Conservation (phyloP, 2,797 vertebrate genomes). For the Pachyuromys duprasi region DNA sequence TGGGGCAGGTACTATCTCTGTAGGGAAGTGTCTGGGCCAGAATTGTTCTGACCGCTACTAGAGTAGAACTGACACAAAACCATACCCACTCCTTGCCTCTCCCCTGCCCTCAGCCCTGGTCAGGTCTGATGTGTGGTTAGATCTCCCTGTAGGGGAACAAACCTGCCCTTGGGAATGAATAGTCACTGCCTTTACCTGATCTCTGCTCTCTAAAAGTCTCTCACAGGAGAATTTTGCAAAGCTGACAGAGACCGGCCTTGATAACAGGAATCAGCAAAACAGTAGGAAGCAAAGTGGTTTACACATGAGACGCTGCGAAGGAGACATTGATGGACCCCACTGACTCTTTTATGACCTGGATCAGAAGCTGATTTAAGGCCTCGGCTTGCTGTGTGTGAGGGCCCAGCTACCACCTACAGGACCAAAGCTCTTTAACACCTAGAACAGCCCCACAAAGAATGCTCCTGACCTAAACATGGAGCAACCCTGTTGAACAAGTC, state of each 20-base stretch:
- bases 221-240: background rate
- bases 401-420: background rate
- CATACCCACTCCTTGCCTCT: background rate
- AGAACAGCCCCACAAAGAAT: background rate
- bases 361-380: background rate
- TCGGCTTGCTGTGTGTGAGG: background rate
- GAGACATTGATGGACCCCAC: background rate
- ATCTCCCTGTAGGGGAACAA: background rate
- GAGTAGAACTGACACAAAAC: background rate
- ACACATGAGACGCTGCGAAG: background rate
- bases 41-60: background rate
- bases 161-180: background rate
- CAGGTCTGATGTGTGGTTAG: background rate
- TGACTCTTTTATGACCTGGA: background rate
- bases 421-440: background rate
- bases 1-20: background rate
- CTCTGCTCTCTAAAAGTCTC: background rate
- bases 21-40: background rate
- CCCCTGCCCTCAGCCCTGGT: background rate
- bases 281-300: background rate
- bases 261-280: background rate
- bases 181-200: background rate
- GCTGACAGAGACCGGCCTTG: background rate
- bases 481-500: background rate
- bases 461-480: background rate